Evolutionary conservation across 2,888 invertebrate species (phyloP), one percentile per base, ranked within the genome.

Genomic region (Clostera curtula): DNA sequence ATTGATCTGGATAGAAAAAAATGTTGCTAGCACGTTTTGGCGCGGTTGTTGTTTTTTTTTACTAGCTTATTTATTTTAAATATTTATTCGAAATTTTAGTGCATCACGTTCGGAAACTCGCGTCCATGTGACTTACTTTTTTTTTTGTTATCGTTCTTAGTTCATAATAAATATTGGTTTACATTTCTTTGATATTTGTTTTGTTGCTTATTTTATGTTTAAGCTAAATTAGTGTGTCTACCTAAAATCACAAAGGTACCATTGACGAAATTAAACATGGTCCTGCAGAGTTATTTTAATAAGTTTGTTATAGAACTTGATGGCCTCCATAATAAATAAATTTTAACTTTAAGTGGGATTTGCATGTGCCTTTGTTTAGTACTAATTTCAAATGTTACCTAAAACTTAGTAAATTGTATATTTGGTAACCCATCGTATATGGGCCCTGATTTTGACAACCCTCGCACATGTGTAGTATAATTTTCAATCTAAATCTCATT

Each of bases 91-190:
- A 37, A 33, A 40, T 40, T 38, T 51, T 42, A 49, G 53, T 50
- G 50, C 57, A 69, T 67, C 64, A 71, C 66, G 49, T 60, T 65
- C 43, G 47, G 63, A 67, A 70, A 71, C 72, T 72, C 68, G 46
- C 71, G 59, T 63, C 48, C 55, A 56, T 56, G 63, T 72, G 69
- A 11, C 64, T 71, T 67, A 43, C 40, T 36, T 34, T 16, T 47
- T 50, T 59, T 60, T 64, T 70, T 71, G 70, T 75, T 76, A 63
- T 66, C 52, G 62, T 73, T 75, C 53, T 62, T 71, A 71, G 64
- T 68, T 71, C 45, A 51, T 63, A 64, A 56, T 49, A 51, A 55
- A 50, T 57, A 53, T 41, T 56, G 34, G 55, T 9, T 23, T 56
- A 43, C 49, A 45, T 50, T 49, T 34, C 14, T 12, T 27, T 54